A percentile compares a stretch with the other conserved stretches of the same genome.
Evolutionary conservation across 2,888 invertebrate species (phyloP).

Genomic region (Drosophila austrosaltans): DNA sequence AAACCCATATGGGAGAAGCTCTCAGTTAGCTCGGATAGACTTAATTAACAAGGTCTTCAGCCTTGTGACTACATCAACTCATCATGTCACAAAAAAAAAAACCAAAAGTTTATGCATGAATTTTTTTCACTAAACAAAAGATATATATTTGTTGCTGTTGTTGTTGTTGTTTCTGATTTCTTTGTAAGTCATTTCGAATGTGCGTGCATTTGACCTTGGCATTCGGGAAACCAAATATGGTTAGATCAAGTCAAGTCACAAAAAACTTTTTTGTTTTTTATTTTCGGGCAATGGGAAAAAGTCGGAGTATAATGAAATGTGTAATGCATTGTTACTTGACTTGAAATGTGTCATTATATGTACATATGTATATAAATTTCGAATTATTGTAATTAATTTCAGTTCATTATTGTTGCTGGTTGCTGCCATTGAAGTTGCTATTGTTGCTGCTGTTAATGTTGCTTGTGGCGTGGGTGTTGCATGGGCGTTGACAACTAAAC

Average conservation of each 20-base stretch:
- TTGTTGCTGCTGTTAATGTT: slow-evolving; percentile 9
- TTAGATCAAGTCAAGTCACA: slow-evolving; percentile 38
- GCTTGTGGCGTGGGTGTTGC: slow-evolving; percentile 32
- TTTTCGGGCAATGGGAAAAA: slow-evolving; percentile 58
- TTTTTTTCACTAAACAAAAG: slow-evolving; percentile 47
- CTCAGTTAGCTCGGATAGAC: slow-evolving; percentile 4
- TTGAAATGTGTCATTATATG: slow-evolving; percentile 13
- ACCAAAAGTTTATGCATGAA: slow-evolving; percentile 61
- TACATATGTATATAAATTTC: slow-evolving; percentile 26
- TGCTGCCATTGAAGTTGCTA: slow-evolving; percentile 36
- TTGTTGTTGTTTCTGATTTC: slow-evolving; percentile 55
- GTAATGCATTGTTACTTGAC: slow-evolving; percentile 2
- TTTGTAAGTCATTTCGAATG: slow-evolving; percentile 53
- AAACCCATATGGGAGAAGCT: slow-evolving; percentile 38
- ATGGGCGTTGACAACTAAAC: slow-evolving; percentile 25
- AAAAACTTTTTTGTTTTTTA: neutral
- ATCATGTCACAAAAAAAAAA: slow-evolving; percentile 28
- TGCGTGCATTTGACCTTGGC: slow-evolving; percentile 66
- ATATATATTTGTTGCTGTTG: slow-evolving; percentile 25
- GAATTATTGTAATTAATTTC: slow-evolving; percentile 44
- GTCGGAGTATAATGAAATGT: slow-evolving; percentile 28
- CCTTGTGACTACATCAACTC: slow-evolving; percentile 43
- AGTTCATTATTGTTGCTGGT: neutral
- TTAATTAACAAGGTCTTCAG: slow-evolving; percentile 46
- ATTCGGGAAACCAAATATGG: slow-evolving; percentile 75